phyloP scores from a whole-genome alignment of 2,113 vertebrate genomes.

The Ophthalmolycus amberensis region DNA sequence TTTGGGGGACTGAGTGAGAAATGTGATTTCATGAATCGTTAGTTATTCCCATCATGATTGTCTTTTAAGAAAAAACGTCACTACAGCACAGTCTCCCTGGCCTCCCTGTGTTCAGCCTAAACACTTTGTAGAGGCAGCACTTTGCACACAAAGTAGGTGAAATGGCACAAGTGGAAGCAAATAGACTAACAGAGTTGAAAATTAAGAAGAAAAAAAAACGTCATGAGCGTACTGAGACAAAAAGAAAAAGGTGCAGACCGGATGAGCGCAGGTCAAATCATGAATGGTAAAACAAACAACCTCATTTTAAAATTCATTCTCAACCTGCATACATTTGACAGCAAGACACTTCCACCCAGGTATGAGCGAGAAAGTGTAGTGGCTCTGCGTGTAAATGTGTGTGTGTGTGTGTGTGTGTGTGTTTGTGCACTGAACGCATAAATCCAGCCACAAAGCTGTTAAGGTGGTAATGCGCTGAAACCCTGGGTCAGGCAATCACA shows the following conservation, averaged over 20 bases:
- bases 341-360: slow-evolving; percentile 21
- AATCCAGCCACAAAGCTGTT: slow-evolving; percentile 55
- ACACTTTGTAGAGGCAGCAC: not conserved
- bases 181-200: not conserved
- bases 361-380: slow-evolving; percentile 6
- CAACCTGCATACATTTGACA: slow-evolving; percentile 35
- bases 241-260: not conserved
- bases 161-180: not conserved
- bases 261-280: not conserved
- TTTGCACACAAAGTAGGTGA: not conserved
- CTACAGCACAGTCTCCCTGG: no score
- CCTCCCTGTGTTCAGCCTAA: not conserved
- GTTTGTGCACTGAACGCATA: slow-evolving; percentile 45
- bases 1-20: not conserved
- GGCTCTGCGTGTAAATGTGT: not conserved
- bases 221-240: not conserved
- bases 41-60: not conserved
- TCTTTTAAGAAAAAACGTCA: not conserved
- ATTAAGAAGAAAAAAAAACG: not conserved
- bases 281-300: not conserved
- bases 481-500: slow-evolving; percentile 68
- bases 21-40: not conserved
- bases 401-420: slow-evolving; percentile 16
- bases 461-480: slow-evolving; percentile 59
- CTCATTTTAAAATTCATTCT: slow-evolving; percentile 36